Evolutionary conservation across 1,140 invertebrate species (phyloP).

Genomic region (Polypedilum pembai): DNA sequence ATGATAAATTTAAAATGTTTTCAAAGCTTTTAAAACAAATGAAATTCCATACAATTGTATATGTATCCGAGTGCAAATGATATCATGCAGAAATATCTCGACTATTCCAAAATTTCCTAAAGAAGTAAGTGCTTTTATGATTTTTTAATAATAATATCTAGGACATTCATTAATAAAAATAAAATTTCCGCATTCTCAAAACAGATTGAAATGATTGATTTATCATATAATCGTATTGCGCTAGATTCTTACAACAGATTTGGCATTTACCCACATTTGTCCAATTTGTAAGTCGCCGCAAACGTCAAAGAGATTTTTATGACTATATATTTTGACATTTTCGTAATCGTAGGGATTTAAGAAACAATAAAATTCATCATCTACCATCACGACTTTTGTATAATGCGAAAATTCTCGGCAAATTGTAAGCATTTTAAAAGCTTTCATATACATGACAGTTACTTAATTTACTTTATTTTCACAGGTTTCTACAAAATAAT

Average conservation of each 20-base stretch:
- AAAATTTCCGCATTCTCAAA: no score
- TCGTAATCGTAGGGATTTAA: neutral
- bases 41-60: neutral
- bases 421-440: neutral
- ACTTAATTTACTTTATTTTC: neutral
- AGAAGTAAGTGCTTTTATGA: no score
- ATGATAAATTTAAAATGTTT: neutral
- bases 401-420: neutral
- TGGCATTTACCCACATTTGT: conserved; percentile 24
- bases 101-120: no score
- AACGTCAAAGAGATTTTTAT: neutral
- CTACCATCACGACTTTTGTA: neutral
- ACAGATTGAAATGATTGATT: no score
- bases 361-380: neutral
- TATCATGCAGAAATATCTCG: neutral
- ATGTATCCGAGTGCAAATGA: neutral
- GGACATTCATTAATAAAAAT: no score
- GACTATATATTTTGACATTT: neutral
- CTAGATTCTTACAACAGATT: neutral
- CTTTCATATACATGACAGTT: neutral
- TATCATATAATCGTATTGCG: no score
- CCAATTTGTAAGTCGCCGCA: no score
- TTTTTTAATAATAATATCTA: no score
- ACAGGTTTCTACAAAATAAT: neutral
- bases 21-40: neutral